Evolutionary conservation across 2,797 vertebrate species (phyloP).

Genomic region (Lutjanus campechanus): DNA sequence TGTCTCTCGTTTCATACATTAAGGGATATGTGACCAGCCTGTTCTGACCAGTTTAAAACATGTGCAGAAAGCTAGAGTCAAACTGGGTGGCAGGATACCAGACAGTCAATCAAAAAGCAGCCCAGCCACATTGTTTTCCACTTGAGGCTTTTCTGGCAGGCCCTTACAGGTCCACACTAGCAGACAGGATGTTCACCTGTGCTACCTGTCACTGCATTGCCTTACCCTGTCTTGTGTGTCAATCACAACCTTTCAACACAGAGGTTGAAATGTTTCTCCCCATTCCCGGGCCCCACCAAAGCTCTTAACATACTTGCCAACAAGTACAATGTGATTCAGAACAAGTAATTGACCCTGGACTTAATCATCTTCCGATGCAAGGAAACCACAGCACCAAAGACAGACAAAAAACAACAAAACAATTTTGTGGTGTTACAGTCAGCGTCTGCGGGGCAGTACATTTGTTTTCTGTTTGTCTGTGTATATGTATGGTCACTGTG

Average conservation of each 20-base stretch:
- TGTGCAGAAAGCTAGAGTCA: background rate
- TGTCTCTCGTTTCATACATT: constrained; percentile 19
- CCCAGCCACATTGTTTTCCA: constrained; percentile 63
- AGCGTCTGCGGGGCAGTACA: constrained; percentile 39
- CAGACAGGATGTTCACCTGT: constrained; percentile 80
- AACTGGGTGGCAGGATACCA: constrained; percentile 33
- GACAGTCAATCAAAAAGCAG: constrained; percentile 41
- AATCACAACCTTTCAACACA: constrained; percentile 53
- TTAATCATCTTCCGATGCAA: constrained; percentile 69
- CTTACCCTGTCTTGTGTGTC: constrained; percentile 58
- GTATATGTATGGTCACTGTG: constrained; percentile 52
- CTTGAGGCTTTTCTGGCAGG: constrained; percentile 69
- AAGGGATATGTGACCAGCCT: background rate
- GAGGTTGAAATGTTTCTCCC: constrained; percentile 28
- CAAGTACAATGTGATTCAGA: constrained; percentile 58
- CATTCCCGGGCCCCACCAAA: constrained; percentile 32
- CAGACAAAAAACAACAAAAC: constrained; percentile 36
- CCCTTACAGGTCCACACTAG: constrained; percentile 78
- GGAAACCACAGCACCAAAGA: constrained; percentile 52
- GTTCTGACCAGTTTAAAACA: constrained; percentile 24
- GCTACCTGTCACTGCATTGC: constrained; percentile 70
- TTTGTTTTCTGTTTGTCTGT: constrained; percentile 47
- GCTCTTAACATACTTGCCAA: constrained; percentile 32
- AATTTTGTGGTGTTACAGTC: constrained; percentile 51
- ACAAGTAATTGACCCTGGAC: constrained; percentile 43